Conservation (phyloP, 2,888 invertebrate species). For the Amaurobius ferox region DNA sequence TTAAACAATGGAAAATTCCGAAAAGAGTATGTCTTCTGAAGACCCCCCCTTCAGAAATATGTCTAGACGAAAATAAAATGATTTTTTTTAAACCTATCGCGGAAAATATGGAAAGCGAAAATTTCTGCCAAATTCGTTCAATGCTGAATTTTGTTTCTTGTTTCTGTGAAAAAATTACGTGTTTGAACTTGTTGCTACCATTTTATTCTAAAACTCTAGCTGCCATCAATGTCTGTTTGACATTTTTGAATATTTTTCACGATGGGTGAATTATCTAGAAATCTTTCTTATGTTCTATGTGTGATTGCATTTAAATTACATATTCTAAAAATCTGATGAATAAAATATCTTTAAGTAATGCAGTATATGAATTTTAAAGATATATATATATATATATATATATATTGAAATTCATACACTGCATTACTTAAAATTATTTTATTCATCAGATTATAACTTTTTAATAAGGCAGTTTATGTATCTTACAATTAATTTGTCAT, state of each 20-base stretch:
- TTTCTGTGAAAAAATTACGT: conserved; percentile 49
- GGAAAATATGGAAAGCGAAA: conserved; percentile 49
- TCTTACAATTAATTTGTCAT: too few species aligned
- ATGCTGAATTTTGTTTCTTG: conserved; percentile 17
- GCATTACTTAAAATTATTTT: too few species aligned
- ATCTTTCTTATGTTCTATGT: too few species aligned
- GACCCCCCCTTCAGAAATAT: background rate
- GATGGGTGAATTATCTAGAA: background rate
- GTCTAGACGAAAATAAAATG: conserved; percentile 38
- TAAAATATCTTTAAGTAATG: too few species aligned
- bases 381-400: too few species aligned
- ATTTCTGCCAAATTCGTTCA: conserved; percentile 52
- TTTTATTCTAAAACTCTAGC: conserved; percentile 11
- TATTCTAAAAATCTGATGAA: too few species aligned
- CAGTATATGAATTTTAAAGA: too few species aligned
- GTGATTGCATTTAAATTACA: too few species aligned
- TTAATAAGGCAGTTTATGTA: too few species aligned
- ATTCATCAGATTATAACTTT: too few species aligned
- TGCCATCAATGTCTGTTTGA: background rate
- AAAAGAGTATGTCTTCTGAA: conserved; percentile 17
- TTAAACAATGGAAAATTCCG: background rate
- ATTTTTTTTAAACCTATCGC: background rate
- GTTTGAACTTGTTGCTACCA: conserved; percentile 61
- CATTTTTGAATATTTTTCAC: background rate
- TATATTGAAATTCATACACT: too few species aligned